Conservation (phyloP, 2,888 invertebrate genomes). For the Cosmorhoe ocellata region DNA sequence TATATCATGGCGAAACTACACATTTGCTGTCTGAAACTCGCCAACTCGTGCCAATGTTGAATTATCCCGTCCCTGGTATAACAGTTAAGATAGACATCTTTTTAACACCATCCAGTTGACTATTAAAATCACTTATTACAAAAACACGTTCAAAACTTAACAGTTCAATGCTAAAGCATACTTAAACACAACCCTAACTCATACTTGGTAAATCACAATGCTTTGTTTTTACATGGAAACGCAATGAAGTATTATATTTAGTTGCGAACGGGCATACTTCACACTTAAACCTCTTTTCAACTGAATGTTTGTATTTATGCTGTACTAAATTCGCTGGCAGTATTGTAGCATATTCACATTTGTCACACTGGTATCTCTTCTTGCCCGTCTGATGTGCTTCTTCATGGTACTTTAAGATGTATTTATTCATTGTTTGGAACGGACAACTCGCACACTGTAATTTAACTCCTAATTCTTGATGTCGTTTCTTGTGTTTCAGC, state of each 20-base stretch:
- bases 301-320: constrained; percentile 74
- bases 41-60: too few relatives aligned
- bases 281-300: constrained; percentile 72
- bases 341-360: constrained; percentile 73
- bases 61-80: too few relatives aligned
- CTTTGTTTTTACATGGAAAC: constrained; percentile 75
- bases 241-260: constrained; percentile 73
- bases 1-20: too few relatives aligned
- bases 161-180: background rate
- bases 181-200: constrained; percentile 39
- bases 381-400: constrained; percentile 71
- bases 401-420: constrained; percentile 69
- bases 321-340: constrained; percentile 72
- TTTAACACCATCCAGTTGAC: too few relatives aligned
- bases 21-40: too few relatives aligned
- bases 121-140: too few relatives aligned
- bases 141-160: too few relatives aligned
- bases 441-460: constrained; percentile 68
- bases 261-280: constrained; percentile 75
- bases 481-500: constrained; percentile 66
- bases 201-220: constrained; percentile 75
- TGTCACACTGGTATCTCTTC: constrained; percentile 64
- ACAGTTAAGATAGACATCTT: too few relatives aligned
- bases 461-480: constrained; percentile 63
- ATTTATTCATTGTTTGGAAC: constrained; percentile 75